Base-by-base conservation (phyloP, 2,888 invertebrate species). In the Lithophane semibrunnea region DNA sequence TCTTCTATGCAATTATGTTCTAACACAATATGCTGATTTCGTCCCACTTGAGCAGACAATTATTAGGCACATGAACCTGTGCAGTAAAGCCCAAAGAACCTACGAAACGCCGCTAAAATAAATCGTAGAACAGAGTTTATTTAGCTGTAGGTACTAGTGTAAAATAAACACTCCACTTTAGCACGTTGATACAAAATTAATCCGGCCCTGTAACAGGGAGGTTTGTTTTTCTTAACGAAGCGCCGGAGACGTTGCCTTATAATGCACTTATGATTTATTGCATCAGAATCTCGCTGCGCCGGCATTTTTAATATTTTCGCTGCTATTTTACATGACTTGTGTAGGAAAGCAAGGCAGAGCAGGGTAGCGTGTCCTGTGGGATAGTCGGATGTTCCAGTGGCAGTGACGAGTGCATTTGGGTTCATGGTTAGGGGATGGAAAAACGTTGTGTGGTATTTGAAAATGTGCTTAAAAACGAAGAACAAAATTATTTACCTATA, bases 191-290 rank as follows among this genome's bases (percentile, higher is more conserved):
- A 83, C 80, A 83, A 86, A 85, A 85, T 87, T 76, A 85, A 87
- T 81, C 76, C 61, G 61, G 80, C 77, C 74, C 73, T 82, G 64
- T 79, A 79, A 76, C 77, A 88, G 89, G 85, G 90, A 92, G 90
- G 93, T 94, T 93, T 94, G 92, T 93, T 94, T 92, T 94, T 89
- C 92, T 89, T 94, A 95, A 94, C 94, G 93, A 94, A 93, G 92
- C 91, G 90, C 90, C 91, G 88, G 85, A 86, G 88, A 86, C 86
- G 90, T 85, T 90, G 88, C 91, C 90, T 90, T 91, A 92, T 94
- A 94, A 94, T 95, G 93, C 93, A 93, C 91, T 94, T 94, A 93
- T 93, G 93, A 94, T 94, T 94, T 94, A 94, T 94, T 92, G 90
- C 93, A 88, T 91, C 90, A 92, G 79, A 89, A 91, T 91, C 91